Evolutionary conservation across 2,113 vertebrate species (phyloP).

Genomic region (Bambusicola thoracicus): DNA sequence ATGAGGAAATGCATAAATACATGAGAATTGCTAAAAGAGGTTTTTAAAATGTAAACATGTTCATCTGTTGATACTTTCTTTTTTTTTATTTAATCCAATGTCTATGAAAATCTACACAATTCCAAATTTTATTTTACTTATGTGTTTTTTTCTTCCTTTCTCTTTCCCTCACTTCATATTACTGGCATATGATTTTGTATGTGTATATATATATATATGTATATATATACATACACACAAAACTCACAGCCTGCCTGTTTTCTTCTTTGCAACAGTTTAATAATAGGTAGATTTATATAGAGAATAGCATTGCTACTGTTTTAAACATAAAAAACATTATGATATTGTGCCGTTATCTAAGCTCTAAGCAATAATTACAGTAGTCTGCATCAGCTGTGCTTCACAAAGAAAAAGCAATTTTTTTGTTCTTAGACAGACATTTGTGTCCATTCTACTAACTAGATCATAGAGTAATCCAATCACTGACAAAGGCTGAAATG

Average conservation of each 20-base stretch:
- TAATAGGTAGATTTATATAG: background rate
- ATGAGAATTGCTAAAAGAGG: background rate
- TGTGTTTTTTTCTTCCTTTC: background rate
- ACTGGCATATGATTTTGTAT: background rate
- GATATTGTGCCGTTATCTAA: background rate
- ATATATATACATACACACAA: background rate
- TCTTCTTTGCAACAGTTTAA: background rate
- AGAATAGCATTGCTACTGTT: background rate
- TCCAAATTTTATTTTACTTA: background rate
- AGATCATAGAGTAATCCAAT: conserved; percentile 66
- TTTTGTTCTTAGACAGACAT: conserved; percentile 36
- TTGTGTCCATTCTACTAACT: conserved; percentile 60
- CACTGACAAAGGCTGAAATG: conserved; percentile 40
- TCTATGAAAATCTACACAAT: background rate
- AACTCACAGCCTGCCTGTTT: background rate
- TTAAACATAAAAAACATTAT: background rate
- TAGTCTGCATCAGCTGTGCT: conserved; percentile 20
- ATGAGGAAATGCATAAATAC: background rate
- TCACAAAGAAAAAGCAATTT: background rate
- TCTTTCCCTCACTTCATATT: background rate
- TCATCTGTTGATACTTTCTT: background rate
- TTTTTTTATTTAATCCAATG: background rate
- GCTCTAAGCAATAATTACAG: background rate
- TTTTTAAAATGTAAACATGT: background rate
- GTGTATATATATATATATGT: too few relatives aligned